Conservation (phyloP, 2,113 vertebrate genomes). For the Triplophysa tibetana region DNA sequence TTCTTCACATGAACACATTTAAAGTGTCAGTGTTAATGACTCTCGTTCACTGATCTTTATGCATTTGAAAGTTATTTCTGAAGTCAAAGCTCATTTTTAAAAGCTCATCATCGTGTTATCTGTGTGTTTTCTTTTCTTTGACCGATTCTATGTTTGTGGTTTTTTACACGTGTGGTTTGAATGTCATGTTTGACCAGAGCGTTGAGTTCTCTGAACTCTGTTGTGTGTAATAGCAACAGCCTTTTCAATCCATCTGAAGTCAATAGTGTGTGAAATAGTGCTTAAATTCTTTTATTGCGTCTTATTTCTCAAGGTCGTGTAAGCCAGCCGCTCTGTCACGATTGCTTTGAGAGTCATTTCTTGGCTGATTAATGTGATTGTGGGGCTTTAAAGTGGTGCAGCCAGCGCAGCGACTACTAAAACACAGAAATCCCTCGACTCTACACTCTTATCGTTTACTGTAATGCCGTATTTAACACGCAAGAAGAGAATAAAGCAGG, state of each 20-base stretch:
- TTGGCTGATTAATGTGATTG: slow-evolving; percentile 44
- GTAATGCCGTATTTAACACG: neutral
- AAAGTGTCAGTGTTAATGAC: too few relatives aligned
- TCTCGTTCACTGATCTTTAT: too few relatives aligned
- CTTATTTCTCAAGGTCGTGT: slow-evolving; percentile 78
- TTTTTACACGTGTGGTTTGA: neutral
- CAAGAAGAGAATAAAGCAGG: neutral
- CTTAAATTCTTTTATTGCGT: slow-evolving; percentile 73
- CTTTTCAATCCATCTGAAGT: slow-evolving; percentile 72
- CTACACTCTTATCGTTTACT: neutral
- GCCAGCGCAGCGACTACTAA: slow-evolving; percentile 7
- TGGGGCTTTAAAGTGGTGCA: slow-evolving; percentile 24
- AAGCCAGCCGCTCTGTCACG: slow-evolving; percentile 60
- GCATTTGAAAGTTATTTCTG: too few relatives aligned
- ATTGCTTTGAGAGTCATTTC: slow-evolving; percentile 48
- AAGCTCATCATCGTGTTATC: too few relatives aligned
- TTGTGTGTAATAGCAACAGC: slow-evolving; percentile 54
- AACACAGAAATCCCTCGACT: neutral
- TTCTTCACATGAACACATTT: neutral
- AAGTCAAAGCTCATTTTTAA: too few relatives aligned
- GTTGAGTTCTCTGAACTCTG: neutral
- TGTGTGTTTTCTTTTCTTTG: too few relatives aligned
- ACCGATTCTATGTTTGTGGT: too few relatives aligned
- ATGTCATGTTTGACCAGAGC: slow-evolving; percentile 44
- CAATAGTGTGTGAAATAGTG: slow-evolving; percentile 78